These are phyloP conservation scores for Atta colombica DNA, from an alignment of 1,140 invertebrate genomes.

Conservation along the genomic window DNA sequence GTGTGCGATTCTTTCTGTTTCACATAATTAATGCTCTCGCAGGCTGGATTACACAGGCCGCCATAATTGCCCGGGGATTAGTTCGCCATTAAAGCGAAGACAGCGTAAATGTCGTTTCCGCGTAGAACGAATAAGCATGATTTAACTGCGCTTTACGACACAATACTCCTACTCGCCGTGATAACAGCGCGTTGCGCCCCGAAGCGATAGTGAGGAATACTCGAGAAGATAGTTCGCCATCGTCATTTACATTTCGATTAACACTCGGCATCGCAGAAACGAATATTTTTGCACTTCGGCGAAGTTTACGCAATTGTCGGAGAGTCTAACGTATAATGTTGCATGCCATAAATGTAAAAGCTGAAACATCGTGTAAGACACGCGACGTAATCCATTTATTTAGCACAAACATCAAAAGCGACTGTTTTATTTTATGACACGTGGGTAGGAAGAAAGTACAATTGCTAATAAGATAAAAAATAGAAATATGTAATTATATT, in stretches of 20 bases:
- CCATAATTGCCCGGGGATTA: constrained; percentile 53
- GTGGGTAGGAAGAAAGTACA: background rate
- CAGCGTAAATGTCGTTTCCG: constrained; percentile 42
- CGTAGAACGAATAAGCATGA: constrained; percentile 21
- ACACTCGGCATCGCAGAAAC: background rate
- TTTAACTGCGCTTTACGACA: constrained; percentile 40
- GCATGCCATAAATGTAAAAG: background rate
- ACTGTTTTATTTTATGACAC: background rate
- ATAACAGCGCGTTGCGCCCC: constrained; percentile 16
- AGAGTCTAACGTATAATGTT: background rate
- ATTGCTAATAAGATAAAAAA: background rate
- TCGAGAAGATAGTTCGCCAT: constrained; percentile 22
- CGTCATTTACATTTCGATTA: constrained; percentile 44
- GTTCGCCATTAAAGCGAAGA: constrained; percentile 51
- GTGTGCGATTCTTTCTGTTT: constrained; percentile 12
- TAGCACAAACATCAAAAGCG: background rate
- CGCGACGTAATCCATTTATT: background rate
- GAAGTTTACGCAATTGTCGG: constrained; percentile 3
- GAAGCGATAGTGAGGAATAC: constrained; percentile 38
- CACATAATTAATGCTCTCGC: constrained; percentile 55
- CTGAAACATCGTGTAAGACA: background rate
- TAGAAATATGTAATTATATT: constrained; percentile 17
- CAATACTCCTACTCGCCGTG: background rate
- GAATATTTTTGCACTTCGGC: background rate
- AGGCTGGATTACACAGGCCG: constrained; percentile 5